These are phyloP conservation scores for Kryptopterus vitreolus DNA, from an alignment of 2,797 vertebrate genomes.

Conservation along the genomic window DNA sequence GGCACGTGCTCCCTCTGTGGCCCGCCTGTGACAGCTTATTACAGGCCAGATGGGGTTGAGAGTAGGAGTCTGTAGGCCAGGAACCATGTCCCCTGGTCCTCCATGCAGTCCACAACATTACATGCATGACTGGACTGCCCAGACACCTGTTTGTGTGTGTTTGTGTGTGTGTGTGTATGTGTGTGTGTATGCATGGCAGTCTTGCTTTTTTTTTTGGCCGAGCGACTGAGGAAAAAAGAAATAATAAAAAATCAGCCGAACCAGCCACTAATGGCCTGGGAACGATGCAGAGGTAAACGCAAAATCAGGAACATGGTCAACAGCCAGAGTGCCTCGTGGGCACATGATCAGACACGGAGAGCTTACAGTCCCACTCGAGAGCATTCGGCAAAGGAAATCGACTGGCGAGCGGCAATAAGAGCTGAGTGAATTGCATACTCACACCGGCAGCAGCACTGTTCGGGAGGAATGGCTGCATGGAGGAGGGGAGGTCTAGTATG, in stretches of 20 bases:
- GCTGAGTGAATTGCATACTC: conserved; percentile 41
- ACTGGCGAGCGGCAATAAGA: conserved; percentile 44
- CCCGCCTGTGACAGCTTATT: conserved; percentile 57
- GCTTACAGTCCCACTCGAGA: conserved; percentile 44
- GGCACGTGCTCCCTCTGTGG: conserved; percentile 45
- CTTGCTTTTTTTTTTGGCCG: conserved; percentile 37
- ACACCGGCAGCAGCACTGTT: conserved; percentile 43
- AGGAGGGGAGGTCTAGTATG: conserved; percentile 47
- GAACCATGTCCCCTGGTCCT: conserved; percentile 34
- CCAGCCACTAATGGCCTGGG: conserved; percentile 19
- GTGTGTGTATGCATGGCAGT: conserved; percentile 23
- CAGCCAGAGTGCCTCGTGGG: conserved; percentile 34
- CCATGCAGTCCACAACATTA: conserved; percentile 42
- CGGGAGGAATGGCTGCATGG: conserved; percentile 35
- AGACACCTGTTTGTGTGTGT: conserved; percentile 50
- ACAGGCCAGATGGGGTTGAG: conserved; percentile 56
- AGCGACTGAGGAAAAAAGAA: conserved; percentile 11
- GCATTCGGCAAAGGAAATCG: conserved; percentile 53
- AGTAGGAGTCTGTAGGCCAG: conserved; percentile 46
- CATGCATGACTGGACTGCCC: conserved; percentile 46
- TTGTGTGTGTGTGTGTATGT: conserved; percentile 19
- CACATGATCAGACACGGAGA: conserved; percentile 33
- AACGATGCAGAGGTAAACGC: background rate
- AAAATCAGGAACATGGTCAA: conserved; percentile 34
- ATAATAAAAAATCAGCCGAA: background rate